Evolutionary conservation across 2,888 invertebrate species (phyloP), one percentile per base, ranked within the genome.

Genomic region (Sericinus montela): DNA sequence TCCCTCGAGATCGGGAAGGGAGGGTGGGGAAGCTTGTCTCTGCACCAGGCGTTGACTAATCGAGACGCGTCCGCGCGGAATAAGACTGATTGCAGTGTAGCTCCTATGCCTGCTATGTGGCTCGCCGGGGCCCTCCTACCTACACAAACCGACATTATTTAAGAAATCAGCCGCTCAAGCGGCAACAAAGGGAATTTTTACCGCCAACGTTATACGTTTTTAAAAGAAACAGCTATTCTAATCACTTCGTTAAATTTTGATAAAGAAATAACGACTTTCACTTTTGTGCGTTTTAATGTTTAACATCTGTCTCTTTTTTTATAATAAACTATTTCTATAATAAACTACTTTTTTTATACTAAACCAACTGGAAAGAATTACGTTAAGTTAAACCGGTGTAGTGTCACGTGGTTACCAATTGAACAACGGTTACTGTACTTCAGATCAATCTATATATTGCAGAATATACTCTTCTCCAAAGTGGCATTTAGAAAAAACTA

Each of bases 1-100:
- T 60, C 65, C 63, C 69, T 32, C 32, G 42, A 38, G 48, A 48
- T 42, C 70, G 61, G 61, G 68, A 61, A 73, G 75, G 78, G 76
- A 74, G 80, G 78, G 67, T 58, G 77, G 62, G 73, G 73, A 73
- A 71, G 76, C 75, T 77, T 85, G 87, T 87, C 85, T 86, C 88
- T 88, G 87, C 82, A 78, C 72, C 75, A 71, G 86, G 85, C 87
- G 84, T 85, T 87, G 86, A 87, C 85, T 87, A 87, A 87, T 87
- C 79, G 86, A 65, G 74, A 75, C 80, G 82, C 86, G 88, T 86
- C 88, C 84, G 83, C 85, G 82, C 78, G 87, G 87, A 88, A 87
- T 83, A 87, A 88, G 87, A 88, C 80, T 84, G 87, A 88, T 88
- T 81, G 83, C 83, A 71, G 65, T 68, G 69, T 73, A 72, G 79